Conservation (phyloP, 2,113 vertebrate species). For the Narcine bancroftii region DNA sequence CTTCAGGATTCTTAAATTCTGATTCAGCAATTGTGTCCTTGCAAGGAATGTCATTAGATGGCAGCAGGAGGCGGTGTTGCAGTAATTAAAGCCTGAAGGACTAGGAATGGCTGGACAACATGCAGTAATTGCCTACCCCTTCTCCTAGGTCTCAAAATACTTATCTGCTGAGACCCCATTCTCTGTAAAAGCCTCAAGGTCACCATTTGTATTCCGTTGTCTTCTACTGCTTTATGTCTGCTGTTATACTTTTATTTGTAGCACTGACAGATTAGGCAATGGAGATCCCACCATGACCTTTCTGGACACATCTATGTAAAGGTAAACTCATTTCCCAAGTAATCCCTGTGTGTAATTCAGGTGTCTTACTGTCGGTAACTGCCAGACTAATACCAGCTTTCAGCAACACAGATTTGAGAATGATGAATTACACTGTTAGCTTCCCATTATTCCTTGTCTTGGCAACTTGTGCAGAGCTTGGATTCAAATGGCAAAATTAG, state of each 20-base stretch:
- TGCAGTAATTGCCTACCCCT: no score
- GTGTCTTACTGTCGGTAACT: no score
- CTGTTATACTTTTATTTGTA: no score
- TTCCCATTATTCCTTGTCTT: not conserved
- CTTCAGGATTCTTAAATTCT: no score
- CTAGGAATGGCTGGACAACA: not conserved
- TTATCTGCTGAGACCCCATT: no score
- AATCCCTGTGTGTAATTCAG: not conserved
- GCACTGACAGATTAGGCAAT: no score
- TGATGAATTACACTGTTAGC: not conserved
- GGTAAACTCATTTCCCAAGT: not conserved
- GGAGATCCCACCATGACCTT: not conserved
- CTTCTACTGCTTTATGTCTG: no score
- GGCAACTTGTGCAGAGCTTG: not conserved
- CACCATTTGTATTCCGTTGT: no score
- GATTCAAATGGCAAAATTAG: not conserved
- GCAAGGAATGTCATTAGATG: no score
- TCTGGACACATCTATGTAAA: not conserved
- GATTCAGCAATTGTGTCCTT: no score
- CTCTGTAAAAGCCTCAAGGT: no score
- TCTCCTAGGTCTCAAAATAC: no score
- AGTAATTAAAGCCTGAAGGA: not conserved
- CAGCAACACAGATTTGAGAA: not conserved
- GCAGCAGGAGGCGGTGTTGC: not conserved
- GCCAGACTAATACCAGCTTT: not conserved